Percentiles rank a stretch among this genome's conserved stretches.
Conservation (phyloP, 2,888 invertebrate genomes). For the Pharmacophagus antenor region DNA sequence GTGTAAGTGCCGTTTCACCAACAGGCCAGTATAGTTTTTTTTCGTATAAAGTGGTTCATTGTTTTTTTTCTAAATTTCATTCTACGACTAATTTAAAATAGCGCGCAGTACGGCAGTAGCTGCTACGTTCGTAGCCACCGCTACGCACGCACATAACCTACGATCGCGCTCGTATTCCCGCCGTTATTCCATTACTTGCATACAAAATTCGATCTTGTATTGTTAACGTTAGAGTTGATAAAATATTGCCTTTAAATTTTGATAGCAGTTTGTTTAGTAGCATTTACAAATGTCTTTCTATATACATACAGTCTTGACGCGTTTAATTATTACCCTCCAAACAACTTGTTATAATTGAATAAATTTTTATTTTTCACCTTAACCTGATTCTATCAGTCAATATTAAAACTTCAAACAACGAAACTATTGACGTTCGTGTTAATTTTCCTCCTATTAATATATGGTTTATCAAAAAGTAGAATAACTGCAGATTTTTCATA, state of each 20-base stretch:
- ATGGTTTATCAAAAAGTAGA: too few species aligned
- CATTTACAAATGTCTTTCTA: background rate
- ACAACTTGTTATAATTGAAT: background rate
- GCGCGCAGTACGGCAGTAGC: conserved; percentile 20
- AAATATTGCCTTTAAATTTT: conserved; percentile 18
- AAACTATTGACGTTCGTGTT: too few species aligned
- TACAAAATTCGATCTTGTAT: conserved; percentile 42
- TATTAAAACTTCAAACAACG: too few species aligned
- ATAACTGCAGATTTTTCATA: too few species aligned
- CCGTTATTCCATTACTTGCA: conserved; percentile 41
- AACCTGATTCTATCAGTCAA: too few species aligned
- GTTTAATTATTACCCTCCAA: background rate
- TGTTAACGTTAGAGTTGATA: conserved; percentile 40
- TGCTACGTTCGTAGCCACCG: conserved; percentile 37
- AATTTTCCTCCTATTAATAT: too few species aligned
- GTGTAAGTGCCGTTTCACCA: conserved; percentile 44
- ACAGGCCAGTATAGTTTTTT: conserved; percentile 30
- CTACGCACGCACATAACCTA: conserved; percentile 49
- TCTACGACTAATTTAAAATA: background rate
- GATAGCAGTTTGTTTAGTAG: background rate
- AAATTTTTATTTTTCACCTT: too few species aligned
- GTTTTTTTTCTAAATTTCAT: background rate
- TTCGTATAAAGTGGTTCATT: background rate
- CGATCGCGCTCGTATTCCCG: conserved; percentile 34
- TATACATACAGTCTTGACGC: background rate